These are phyloP conservation scores for Callipepla californica DNA, from an alignment of 2,113 vertebrate genomes.

Conservation along the genomic window DNA sequence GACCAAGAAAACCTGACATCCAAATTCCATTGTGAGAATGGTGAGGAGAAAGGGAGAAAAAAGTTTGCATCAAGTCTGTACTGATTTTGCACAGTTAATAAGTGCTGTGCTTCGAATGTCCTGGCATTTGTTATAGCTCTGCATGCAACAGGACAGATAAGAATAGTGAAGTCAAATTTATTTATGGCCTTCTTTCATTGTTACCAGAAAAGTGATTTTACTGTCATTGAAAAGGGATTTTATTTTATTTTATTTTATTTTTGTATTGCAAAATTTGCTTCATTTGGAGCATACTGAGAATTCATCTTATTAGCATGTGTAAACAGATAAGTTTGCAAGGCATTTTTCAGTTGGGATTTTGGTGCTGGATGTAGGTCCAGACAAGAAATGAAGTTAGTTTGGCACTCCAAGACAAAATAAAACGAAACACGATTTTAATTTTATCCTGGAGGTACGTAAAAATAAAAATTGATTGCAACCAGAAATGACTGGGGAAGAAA, in stretches of 20 bases:
- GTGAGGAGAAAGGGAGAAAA: neutral
- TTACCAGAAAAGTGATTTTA: constrained; percentile 9
- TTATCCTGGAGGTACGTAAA: neutral
- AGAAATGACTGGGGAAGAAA: neutral
- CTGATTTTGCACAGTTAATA: neutral
- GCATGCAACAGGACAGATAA: neutral
- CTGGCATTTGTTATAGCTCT: neutral
- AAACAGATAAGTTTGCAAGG: neutral
- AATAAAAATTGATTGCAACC: neutral
- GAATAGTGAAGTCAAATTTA: neutral
- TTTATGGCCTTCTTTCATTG: neutral
- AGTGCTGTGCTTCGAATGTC: neutral
- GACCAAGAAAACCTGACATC: neutral
- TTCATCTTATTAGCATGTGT: neutral
- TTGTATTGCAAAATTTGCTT: neutral
- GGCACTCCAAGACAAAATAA: neutral
- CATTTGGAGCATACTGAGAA: neutral
- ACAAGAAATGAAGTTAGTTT: constrained; percentile 1
- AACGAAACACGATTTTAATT: neutral
- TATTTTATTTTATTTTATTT: neutral
- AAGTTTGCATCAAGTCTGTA: neutral
- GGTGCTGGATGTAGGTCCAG: neutral
- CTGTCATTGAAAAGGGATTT: neutral
- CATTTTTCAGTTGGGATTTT: neutral
- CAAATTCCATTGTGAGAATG: neutral